A percentile compares a stretch with the other conserved stretches of the same genome.
Evolutionary conservation across 92 coral and sea anemone genomes (phyloP).

Genomic region (Hydrozoanthus gracilis): DNA sequence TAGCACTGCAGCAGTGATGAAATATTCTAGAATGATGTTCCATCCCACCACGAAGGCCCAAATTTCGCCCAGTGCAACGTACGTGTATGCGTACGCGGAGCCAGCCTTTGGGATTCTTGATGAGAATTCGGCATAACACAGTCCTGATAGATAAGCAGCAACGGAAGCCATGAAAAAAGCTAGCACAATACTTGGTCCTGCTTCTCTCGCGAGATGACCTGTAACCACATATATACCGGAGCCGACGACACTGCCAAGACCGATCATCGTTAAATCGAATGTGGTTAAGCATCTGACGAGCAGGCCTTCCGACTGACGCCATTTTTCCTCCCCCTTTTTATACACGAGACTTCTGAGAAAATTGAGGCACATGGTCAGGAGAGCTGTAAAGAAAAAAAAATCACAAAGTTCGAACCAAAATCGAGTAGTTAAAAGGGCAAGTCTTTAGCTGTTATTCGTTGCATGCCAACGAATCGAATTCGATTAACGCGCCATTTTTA

Average conservation of each 20-base stretch:
- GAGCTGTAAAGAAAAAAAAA: background rate
- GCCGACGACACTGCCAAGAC: conserved; percentile 80
- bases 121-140: conserved; percentile 94
- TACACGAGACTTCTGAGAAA: background rate
- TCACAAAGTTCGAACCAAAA: background rate
- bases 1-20: conserved; percentile 72
- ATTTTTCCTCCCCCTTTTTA: conserved; percentile 21
- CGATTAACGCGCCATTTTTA: too few species aligned
- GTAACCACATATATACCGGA: conserved; percentile 85
- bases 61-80: conserved; percentile 87
- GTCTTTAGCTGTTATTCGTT: too few species aligned
- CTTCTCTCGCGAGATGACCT: conserved; percentile 86
- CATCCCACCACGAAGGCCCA: conserved; percentile 94
- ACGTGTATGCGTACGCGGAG: conserved; percentile 91
- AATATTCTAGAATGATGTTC: conserved; percentile 87
- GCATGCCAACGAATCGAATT: too few species aligned
- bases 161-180: conserved; percentile 81
- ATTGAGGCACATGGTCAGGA: background rate
- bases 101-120: conserved; percentile 94
- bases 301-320: conserved; percentile 19
- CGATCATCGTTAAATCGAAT: conserved; percentile 76
- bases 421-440: too few species aligned
- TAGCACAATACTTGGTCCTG: conserved; percentile 89
- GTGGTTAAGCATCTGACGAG: conserved; percentile 64
- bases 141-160: conserved; percentile 82